Conservation (phyloP, 2,113 vertebrate species). For the Cynopterus brachyotis region DNA sequence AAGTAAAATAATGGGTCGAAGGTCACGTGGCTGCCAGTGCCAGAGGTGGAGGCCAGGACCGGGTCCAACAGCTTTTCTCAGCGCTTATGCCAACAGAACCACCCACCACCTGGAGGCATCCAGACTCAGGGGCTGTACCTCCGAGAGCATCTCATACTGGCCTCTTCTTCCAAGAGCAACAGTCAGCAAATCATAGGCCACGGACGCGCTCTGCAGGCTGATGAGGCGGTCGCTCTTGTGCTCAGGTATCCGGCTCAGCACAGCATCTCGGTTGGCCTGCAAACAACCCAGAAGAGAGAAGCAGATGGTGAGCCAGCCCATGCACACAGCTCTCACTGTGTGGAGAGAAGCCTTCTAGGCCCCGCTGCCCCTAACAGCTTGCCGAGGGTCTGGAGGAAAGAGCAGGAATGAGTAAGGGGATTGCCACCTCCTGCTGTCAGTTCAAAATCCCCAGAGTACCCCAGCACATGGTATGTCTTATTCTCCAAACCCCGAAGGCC, state of each 20-base stretch:
- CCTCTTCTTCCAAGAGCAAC: slow-evolving; percentile 97
- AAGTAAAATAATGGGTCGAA: background rate
- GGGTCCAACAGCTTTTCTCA: background rate
- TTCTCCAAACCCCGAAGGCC: background rate
- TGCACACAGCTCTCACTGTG: fast-evolving
- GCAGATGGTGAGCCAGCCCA: background rate
- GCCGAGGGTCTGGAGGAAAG: background rate
- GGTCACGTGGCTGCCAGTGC: background rate
- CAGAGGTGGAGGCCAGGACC: background rate
- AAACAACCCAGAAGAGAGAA: slow-evolving; percentile 12
- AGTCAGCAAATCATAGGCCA: slow-evolving; percentile 97
- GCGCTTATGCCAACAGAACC: background rate
- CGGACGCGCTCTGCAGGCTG: slow-evolving; percentile 97
- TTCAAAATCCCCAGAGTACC: background rate
- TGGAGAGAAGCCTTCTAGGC: background rate
- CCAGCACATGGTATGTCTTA: fast-evolving
- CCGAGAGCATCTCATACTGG: slow-evolving; percentile 99
- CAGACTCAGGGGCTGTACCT: slow-evolving; percentile 84
- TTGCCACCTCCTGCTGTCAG: background rate
- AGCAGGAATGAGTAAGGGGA: background rate
- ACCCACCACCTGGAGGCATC: background rate
- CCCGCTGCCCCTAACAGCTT: background rate
- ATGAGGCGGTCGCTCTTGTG: slow-evolving; percentile 97
- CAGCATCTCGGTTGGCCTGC: slow-evolving; percentile 97
- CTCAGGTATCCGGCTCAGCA: slow-evolving; percentile 97